Percentiles rank a stretch among this genome's conserved stretches.
Evolutionary conservation across 2,888 invertebrate genomes (phyloP).

Genomic region (Mylabris sibirica): DNA sequence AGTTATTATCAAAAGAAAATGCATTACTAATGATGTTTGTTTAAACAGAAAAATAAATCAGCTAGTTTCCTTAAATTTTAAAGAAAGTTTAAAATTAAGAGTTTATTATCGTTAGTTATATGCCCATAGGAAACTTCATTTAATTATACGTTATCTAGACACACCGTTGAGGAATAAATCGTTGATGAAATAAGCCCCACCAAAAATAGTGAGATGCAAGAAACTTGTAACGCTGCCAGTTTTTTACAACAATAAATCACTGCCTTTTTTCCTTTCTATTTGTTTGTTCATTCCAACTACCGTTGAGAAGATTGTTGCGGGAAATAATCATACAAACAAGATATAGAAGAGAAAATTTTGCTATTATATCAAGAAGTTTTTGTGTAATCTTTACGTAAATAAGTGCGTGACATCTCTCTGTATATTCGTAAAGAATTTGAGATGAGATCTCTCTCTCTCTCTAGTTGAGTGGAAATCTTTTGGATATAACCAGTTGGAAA

Average conservation of each 20-base stretch:
- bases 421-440: no score
- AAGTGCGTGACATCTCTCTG: no score
- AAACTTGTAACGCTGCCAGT: slow-evolving; percentile 29
- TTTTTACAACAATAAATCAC: slow-evolving; percentile 24
- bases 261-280: neutral
- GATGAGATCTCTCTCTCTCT: no score
- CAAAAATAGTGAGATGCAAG: slow-evolving; percentile 30
- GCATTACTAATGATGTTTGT: no score
- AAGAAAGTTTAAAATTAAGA: slow-evolving; percentile 2
- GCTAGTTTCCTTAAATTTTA: neutral
- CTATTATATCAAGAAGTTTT: no score
- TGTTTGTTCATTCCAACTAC: neutral
- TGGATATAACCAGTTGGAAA: slow-evolving; percentile 12
- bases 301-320: neutral
- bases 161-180: slow-evolving; percentile 23
- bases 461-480: slow-evolving; percentile 23
- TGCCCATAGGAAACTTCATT: neutral
- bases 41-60: no score
- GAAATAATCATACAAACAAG: neutral
- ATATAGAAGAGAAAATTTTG: no score
- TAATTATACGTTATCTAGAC: neutral
- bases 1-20: neutral
- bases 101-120: slow-evolving; percentile 14
- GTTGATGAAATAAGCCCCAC: slow-evolving; percentile 20
- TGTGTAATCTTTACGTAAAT: no score